Conservation (phyloP, 2,888 invertebrate genomes). For the Mesoligia furuncula region DNA sequence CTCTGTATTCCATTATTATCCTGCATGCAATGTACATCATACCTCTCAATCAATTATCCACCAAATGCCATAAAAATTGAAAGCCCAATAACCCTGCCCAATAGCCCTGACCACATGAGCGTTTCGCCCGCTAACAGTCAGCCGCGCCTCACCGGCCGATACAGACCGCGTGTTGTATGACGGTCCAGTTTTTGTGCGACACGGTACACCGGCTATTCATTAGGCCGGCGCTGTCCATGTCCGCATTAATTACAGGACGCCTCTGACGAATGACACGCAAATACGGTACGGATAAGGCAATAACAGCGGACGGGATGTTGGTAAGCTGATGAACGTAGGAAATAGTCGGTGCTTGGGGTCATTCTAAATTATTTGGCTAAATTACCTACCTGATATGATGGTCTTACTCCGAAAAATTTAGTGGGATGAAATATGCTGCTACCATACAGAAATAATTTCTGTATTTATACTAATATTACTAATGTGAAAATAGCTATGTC, state of each 20-base stretch:
- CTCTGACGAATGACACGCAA: slow-evolving; percentile 80
- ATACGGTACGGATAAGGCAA: slow-evolving; percentile 68
- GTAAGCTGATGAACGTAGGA: slow-evolving; percentile 41
- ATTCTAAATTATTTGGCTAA: slow-evolving; percentile 23
- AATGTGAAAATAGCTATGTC: background rate
- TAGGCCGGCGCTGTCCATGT: slow-evolving; percentile 82
- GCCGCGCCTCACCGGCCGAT: slow-evolving; percentile 61
- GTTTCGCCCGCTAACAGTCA: slow-evolving; percentile 55
- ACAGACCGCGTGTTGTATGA: slow-evolving; percentile 79
- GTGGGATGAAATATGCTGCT: background rate
- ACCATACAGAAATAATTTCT: background rate
- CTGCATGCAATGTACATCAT: too few species aligned
- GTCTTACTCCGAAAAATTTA: background rate
- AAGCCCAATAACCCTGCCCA: slow-evolving; percentile 1
- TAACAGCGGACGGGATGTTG: slow-evolving; percentile 49
- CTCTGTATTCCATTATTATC: too few species aligned
- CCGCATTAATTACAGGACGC: slow-evolving; percentile 87
- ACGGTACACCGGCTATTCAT: slow-evolving; percentile 86
- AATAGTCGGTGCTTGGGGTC: slow-evolving; percentile 33
- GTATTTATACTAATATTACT: background rate
- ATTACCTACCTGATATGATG: background rate
- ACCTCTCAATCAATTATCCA: background rate
- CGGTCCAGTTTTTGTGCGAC: slow-evolving; percentile 85
- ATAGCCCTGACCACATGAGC: too few species aligned
- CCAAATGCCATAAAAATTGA: slow-evolving; percentile 17